phyloP scores from a whole-genome alignment of 2,888 invertebrate genomes.

The Rotaria macrura region DNA sequence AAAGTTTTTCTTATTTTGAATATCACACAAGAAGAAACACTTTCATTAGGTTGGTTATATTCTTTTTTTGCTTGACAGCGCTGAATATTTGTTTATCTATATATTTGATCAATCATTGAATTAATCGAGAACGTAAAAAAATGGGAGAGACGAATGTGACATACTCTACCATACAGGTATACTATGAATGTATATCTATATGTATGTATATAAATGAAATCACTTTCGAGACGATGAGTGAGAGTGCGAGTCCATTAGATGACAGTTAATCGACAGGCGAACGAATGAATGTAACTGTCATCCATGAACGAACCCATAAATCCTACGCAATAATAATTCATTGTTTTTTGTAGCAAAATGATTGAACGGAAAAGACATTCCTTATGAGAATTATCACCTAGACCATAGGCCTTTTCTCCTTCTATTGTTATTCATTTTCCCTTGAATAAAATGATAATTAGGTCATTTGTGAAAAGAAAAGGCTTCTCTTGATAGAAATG shows the following conservation, averaged over 20 bases:
- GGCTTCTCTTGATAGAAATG: background rate
- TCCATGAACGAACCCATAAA: background rate
- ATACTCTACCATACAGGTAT: background rate
- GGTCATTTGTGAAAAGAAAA: background rate
- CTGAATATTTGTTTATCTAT: background rate
- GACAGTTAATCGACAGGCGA: constrained; percentile 20
- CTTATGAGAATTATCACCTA: background rate
- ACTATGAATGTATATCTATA: background rate
- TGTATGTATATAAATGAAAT: background rate
- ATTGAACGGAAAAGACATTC: background rate
- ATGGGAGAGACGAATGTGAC: background rate
- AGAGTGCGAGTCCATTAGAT: constrained; percentile 17
- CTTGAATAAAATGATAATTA: background rate
- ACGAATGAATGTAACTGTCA: background rate
- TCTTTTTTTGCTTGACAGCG: background rate
- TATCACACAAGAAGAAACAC: background rate
- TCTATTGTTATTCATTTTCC: background rate
- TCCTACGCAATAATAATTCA: background rate
- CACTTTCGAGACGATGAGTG: background rate
- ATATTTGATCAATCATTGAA: constrained; percentile 2
- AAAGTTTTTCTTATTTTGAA: background rate
- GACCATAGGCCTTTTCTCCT: background rate
- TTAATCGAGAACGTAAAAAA: constrained; percentile 1
- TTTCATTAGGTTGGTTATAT: background rate
- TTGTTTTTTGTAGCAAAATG: background rate